A percentile compares a stretch with the other conserved stretches of the same genome.
Conservation (phyloP, 1,140 invertebrate genomes). For the Zaprionus lachaisei region DNA sequence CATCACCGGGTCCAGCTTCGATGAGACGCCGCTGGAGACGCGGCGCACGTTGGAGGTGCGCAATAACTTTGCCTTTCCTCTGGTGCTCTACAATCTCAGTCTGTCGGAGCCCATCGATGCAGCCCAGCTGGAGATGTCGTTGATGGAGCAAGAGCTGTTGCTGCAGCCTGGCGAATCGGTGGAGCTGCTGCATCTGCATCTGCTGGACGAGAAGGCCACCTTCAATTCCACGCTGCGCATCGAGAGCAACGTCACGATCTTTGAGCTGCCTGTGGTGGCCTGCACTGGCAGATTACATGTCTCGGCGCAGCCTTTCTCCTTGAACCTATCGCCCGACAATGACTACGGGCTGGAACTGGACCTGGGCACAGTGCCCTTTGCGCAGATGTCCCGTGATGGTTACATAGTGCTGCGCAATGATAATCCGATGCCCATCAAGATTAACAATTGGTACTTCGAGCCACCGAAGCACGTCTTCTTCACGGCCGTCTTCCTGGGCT, state of each 20-base stretch:
- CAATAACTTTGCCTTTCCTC: conserved; percentile 65
- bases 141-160: conserved; percentile 75
- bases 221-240: conserved; percentile 60
- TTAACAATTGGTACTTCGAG: conserved; percentile 75
- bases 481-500: conserved; percentile 61
- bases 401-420: conserved; percentile 72
- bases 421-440: conserved; percentile 75
- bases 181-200: conserved; percentile 55
- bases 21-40: conserved; percentile 32
- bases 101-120: conserved; percentile 43
- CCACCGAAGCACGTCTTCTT: conserved; percentile 69
- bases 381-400: conserved; percentile 67
- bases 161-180: conserved; percentile 67
- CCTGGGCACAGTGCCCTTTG: conserved; percentile 73
- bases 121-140: conserved; percentile 46
- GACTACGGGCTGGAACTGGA: conserved; percentile 56
- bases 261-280: conserved; percentile 63
- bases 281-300: conserved; percentile 71
- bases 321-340: conserved; percentile 27
- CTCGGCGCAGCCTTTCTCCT: conserved; percentile 53
- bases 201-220: conserved; percentile 53
- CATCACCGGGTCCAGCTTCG: conserved; percentile 42
- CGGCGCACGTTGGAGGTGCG: conserved; percentile 60
- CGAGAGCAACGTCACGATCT: conserved; percentile 68
- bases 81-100: conserved; percentile 62